These are phyloP conservation scores for Rhadinocentrus ornatus DNA, from an alignment of 2,797 vertebrate species.

Conservation along the genomic window DNA sequence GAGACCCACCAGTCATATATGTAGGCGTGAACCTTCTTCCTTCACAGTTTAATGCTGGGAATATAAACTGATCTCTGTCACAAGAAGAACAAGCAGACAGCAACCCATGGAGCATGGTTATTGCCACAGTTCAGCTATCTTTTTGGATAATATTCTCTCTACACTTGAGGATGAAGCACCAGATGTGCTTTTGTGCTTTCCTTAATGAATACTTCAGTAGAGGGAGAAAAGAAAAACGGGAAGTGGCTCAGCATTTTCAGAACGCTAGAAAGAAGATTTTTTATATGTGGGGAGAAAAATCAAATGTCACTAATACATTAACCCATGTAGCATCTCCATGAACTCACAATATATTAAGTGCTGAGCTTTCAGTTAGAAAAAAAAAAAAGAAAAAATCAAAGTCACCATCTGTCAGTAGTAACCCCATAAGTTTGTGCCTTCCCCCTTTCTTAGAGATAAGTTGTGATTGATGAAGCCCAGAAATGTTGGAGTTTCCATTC, in stretches of 20 bases:
- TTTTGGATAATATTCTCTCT: constrained; percentile 49
- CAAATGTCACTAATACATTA: not conserved
- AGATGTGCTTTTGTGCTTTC: constrained; percentile 60
- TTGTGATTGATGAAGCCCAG: constrained; percentile 53
- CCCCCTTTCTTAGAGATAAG: constrained; percentile 27
- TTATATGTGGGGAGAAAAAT: constrained; percentile 7
- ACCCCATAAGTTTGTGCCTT: constrained; percentile 14
- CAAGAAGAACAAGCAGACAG: constrained; percentile 55
- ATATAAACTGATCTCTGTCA: constrained; percentile 66
- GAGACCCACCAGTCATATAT: constrained; percentile 68
- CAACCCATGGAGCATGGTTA: constrained; percentile 50
- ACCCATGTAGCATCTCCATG: not conserved
- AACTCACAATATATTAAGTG: not conserved
- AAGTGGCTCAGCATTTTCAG: constrained; percentile 5
- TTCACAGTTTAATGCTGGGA: constrained; percentile 63
- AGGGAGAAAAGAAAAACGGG: constrained; percentile 3
- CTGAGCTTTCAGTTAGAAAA: not conserved
- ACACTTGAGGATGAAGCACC: constrained; percentile 45
- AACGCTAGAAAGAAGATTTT: constrained; percentile 20
- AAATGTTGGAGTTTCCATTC: constrained; percentile 50
- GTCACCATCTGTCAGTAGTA: constrained; percentile 26
- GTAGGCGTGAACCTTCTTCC: constrained; percentile 63
- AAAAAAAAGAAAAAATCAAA: constrained; percentile 36
- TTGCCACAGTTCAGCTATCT: constrained; percentile 48
- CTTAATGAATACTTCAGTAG: constrained; percentile 20